Evolutionary conservation across 2,113 vertebrate genomes (phyloP), one percentile per base, ranked within the genome.

Genomic region (Xiphophorus maculatus): DNA sequence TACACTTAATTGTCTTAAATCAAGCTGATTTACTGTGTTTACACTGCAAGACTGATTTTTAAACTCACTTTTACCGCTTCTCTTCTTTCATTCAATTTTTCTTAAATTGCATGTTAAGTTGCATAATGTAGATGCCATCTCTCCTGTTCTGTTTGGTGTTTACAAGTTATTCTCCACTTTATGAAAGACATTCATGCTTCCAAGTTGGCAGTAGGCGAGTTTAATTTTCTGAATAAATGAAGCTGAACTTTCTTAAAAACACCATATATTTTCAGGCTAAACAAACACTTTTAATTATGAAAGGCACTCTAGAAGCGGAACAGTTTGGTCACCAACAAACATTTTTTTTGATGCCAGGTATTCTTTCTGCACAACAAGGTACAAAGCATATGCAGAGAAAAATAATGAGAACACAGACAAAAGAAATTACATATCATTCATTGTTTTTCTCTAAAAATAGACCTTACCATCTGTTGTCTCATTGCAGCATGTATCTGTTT

Each of bases 371-470:
- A 42, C 5, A 11, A 25, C 30, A 42, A 25, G 25, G 82, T 28
- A 37, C 51, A 4, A 58, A 66, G 63, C 68, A 62, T 66, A 44
- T 80, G 76, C 60, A 69, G 71, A 78, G 44, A 12, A 71, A 81
- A 83, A 65, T 70, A 77, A 42, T 62, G 7, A 30, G 30, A 27
- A 3, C 80, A 77, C 72, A 89, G 61, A 76, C 75, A 42, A 69
- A 82, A 74, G 71, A 71, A 82, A 89, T 86, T 84, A 86, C 77
- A 84, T 78, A 83, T 91, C 73, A 89, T 91, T 89, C 77, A 82
- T 70, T 87, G 72, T 79, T 81, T 69, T 66, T 42, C 32, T 82
- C 89, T 84, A 87, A 90, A 90, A 89, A 90, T 91, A 90, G 81
- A 73, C 48, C 66, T 7, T 11, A 37, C 87, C 87, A 91, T 93